A percentile compares a stretch with the other conserved stretches of the same genome.
Conservation (phyloP, 2,797 vertebrate genomes). For the Acomys russatus region DNA sequence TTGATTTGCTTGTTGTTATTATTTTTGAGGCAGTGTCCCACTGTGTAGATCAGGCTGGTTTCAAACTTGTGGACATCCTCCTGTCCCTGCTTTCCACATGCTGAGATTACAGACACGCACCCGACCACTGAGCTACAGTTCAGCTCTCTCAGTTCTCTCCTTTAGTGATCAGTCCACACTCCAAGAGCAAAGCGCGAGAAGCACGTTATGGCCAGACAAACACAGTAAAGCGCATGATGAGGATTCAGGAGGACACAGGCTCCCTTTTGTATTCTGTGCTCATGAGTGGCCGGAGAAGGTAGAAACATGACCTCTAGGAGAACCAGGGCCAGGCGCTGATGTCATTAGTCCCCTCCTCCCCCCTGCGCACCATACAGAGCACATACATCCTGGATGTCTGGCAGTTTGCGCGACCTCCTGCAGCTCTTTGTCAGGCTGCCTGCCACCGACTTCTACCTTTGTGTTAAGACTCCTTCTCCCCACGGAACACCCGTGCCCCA, state of each 20-base stretch:
- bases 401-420: background rate
- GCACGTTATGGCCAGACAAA: background rate
- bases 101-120: background rate
- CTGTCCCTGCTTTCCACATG: background rate
- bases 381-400: background rate
- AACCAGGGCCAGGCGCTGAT: background rate
- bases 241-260: no score
- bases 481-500: background rate
- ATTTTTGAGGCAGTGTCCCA: background rate
- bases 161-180: constrained; percentile 25
- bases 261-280: background rate
- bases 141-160: background rate
- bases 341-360: background rate
- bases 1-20: background rate
- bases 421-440: background rate
- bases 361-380: background rate
- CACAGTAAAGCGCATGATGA: background rate
- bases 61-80: background rate
- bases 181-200: background rate
- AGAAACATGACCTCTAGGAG: background rate
- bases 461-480: background rate
- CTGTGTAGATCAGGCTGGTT: background rate
- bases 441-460: background rate
- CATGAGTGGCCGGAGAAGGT: background rate
- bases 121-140: background rate